phyloP scores from a whole-genome alignment of 2,113 vertebrate species.

The Corydoras maculifer region DNA sequence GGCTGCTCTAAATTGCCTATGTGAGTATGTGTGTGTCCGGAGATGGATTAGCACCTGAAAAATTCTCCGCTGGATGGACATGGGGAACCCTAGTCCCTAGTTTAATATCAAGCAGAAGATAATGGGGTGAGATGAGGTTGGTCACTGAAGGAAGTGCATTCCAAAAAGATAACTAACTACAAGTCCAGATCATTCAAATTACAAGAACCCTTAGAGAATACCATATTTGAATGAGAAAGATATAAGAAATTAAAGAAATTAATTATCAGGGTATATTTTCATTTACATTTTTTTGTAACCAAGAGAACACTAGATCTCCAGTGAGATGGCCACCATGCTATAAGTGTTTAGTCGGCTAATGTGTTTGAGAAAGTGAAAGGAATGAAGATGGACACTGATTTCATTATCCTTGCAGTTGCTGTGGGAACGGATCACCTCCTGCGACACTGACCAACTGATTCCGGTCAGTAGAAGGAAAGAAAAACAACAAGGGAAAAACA shows the following conservation, averaged over 20 bases:
- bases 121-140: too few relatives aligned
- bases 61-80: too few relatives aligned
- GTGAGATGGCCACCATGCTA: conserved; percentile 3
- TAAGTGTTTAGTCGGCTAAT: conserved; percentile 32
- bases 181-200: too few relatives aligned
- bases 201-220: not conserved
- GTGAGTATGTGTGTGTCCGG: too few relatives aligned
- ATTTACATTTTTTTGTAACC: not conserved
- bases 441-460: conserved; percentile 12
- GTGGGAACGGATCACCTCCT: conserved; percentile 26
- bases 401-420: conserved; percentile 23
- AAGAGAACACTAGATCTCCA: conserved; percentile 20
- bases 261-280: not conserved
- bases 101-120: too few relatives aligned
- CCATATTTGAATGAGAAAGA: not conserved
- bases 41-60: too few relatives aligned
- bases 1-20: too few relatives aligned
- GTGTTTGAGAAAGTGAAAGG: conserved; percentile 18
- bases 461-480: not conserved
- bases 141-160: too few relatives aligned
- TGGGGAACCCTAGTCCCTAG: too few relatives aligned
- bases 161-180: too few relatives aligned
- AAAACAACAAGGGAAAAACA: not conserved
- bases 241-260: not conserved
- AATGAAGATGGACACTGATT: conserved; percentile 6